Evolutionary conservation across 2,797 vertebrate species (phyloP).

Genomic region (Labroides dimidiatus): DNA sequence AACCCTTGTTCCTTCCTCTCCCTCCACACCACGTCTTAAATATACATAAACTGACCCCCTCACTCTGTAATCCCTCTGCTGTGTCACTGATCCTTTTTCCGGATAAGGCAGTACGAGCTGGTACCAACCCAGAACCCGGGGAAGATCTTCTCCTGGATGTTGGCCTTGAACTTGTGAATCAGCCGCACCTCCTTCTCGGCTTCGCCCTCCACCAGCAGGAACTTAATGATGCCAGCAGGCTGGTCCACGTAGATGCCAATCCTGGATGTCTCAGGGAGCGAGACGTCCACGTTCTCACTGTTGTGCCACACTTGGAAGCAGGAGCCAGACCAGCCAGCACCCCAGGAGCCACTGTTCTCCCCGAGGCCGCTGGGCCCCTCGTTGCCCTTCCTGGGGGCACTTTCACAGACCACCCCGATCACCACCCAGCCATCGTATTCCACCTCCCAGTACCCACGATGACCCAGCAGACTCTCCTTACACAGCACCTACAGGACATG

Average conservation of each 20-base stretch:
- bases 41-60: conserved; percentile 8
- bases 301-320: conserved; percentile 86
- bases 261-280: conserved; percentile 49
- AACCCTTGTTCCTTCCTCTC: conserved; percentile 35
- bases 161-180: conserved; percentile 78
- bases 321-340: conserved; percentile 82
- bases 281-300: conserved; percentile 72
- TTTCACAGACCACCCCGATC: conserved; percentile 72
- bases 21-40: conserved; percentile 3
- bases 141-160: conserved; percentile 76
- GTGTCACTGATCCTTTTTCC: conserved; percentile 74
- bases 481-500: conserved; percentile 73
- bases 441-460: conserved; percentile 85
- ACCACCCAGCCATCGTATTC: conserved; percentile 83
- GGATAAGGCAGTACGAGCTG: conserved; percentile 77
- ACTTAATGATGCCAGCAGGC: conserved; percentile 82
- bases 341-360: conserved; percentile 85
- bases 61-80: neutral
- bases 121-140: conserved; percentile 85
- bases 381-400: conserved; percentile 68
- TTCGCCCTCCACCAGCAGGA: conserved; percentile 76
- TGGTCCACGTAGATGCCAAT: conserved; percentile 85
- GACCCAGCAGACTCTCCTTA: conserved; percentile 76
- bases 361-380: conserved; percentile 81
- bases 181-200: conserved; percentile 74